Conservation (phyloP, 2,888 invertebrate genomes). For the Metopia argyrocephala region DNA sequence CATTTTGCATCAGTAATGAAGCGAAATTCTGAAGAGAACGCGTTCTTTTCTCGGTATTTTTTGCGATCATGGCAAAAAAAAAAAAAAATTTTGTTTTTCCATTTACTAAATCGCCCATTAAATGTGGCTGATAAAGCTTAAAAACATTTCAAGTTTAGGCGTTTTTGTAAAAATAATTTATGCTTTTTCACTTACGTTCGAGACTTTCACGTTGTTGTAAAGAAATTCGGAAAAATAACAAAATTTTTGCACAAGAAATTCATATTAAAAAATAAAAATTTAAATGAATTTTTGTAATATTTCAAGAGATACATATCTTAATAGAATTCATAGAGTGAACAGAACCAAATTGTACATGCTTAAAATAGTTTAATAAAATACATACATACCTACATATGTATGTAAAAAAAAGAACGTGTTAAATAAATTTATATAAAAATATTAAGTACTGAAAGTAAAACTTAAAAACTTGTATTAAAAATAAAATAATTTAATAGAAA, state of each 20-base stretch:
- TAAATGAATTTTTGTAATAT: neutral
- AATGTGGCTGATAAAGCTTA: constrained; percentile 35
- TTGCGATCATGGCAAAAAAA: constrained; percentile 61
- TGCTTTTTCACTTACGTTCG: constrained; percentile 13
- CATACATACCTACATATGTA: neutral
- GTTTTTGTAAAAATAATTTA: constrained; percentile 43
- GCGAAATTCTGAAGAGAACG: constrained; percentile 50
- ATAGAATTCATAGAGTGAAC: too few species aligned
- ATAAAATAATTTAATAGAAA: neutral
- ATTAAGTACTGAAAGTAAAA: neutral
- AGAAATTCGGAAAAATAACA: constrained; percentile 27
- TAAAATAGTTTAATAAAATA: neutral
- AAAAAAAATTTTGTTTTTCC: constrained; percentile 1
- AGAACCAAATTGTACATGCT: too few species aligned
- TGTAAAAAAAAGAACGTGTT: too few species aligned
- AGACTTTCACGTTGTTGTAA: constrained; percentile 37
- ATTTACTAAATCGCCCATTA: constrained; percentile 12
- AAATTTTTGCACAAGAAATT: neutral
- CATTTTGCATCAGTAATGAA: constrained; percentile 60
- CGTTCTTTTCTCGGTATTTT: constrained; percentile 47
- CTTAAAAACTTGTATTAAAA: too few species aligned
- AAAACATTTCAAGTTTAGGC: neutral
- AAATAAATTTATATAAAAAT: neutral
- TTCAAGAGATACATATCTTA: too few species aligned
- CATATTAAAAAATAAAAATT: too few species aligned